Evolutionary conservation across 2,888 invertebrate species (phyloP).

Genomic region (Drosophila kuntzei): DNA sequence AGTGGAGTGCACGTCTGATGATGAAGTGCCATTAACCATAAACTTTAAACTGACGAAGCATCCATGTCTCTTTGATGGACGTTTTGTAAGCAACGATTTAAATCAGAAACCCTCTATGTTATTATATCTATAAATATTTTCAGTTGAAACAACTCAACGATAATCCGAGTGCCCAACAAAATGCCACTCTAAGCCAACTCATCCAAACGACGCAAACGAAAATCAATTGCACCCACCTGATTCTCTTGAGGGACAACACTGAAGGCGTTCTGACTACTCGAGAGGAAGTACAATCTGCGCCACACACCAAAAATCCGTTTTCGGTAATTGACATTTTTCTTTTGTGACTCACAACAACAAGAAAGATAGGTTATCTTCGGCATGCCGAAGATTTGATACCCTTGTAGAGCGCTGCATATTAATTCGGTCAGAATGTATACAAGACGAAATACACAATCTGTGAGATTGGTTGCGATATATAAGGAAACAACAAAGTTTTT

Average conservation of each 20-base stretch:
- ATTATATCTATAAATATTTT: constrained; percentile 1
- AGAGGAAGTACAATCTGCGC: constrained; percentile 50
- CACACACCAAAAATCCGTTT: constrained; percentile 68
- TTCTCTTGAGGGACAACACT: constrained; percentile 25
- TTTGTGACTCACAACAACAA: background rate
- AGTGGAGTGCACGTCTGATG: constrained; percentile 85
- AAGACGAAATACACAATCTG: background rate
- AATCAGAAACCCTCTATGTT: too few species aligned
- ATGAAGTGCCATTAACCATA: constrained; percentile 85
- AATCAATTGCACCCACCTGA: constrained; percentile 59
- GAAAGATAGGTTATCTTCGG: background rate
- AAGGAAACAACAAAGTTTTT: too few species aligned
- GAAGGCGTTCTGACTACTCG: constrained; percentile 10
- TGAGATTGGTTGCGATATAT: background rate
- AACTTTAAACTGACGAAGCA: constrained; percentile 87
- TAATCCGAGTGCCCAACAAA: constrained; percentile 38
- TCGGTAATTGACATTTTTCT: constrained; percentile 61
- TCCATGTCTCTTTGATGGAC: constrained; percentile 87
- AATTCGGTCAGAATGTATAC: background rate
- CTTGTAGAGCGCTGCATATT: background rate
- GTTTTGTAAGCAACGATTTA: constrained; percentile 58
- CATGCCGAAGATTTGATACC: background rate
- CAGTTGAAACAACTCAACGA: constrained; percentile 55
- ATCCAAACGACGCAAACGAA: constrained; percentile 41
- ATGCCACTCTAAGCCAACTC: constrained; percentile 53